These are phyloP conservation scores for Trilocha varians DNA, from an alignment of 2,888 invertebrate genomes.

Conservation along the genomic window DNA sequence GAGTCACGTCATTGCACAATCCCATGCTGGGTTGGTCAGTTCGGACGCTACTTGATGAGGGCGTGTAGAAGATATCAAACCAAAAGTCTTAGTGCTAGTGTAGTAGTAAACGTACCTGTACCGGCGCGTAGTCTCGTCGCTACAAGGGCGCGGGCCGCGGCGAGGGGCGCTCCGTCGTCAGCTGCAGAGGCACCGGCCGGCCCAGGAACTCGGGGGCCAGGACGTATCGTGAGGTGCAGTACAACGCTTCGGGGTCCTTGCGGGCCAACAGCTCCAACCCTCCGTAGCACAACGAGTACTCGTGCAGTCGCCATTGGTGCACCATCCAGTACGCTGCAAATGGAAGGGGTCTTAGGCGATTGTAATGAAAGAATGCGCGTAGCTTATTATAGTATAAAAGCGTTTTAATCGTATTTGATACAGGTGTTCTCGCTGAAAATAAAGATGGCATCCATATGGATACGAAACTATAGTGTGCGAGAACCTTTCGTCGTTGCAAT, in stretches of 20 bases:
- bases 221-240: conserved; percentile 59
- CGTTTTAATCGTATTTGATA: too few species aligned
- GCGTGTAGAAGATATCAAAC: too few species aligned
- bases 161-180: conserved; percentile 48
- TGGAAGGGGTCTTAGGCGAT: neutral
- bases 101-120: conserved; percentile 23
- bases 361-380: neutral
- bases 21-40: too few species aligned
- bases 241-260: conserved; percentile 49
- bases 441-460: too few species aligned
- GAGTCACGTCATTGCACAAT: too few species aligned
- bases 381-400: too few species aligned
- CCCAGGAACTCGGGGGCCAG: conserved; percentile 55
- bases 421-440: too few species aligned
- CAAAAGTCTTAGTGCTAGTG: too few species aligned
- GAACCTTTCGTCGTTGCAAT: too few species aligned
- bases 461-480: too few species aligned
- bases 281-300: conserved; percentile 53
- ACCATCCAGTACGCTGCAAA: conserved; percentile 57
- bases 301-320: conserved; percentile 63
- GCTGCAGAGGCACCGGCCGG: conserved; percentile 50
- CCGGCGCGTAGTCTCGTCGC: conserved; percentile 55
- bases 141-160: conserved; percentile 69
- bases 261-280: conserved; percentile 57
- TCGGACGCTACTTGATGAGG: too few species aligned